Conservation (phyloP, 2,113 vertebrate genomes). For the Hippocampus guttulatus region DNA sequence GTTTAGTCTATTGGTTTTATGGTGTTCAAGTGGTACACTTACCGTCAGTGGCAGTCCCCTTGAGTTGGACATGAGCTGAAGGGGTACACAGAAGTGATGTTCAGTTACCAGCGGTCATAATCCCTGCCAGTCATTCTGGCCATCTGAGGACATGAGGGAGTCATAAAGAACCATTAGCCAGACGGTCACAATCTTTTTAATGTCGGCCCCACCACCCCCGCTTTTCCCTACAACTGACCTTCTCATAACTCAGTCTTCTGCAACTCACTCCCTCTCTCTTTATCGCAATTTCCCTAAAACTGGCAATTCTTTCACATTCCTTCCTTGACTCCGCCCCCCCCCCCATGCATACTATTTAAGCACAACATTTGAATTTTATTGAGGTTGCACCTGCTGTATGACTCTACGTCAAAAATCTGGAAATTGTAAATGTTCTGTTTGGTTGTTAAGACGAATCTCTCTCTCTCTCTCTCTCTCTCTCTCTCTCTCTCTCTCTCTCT, state of each 20-base stretch:
- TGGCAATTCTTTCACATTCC: conserved; percentile 29
- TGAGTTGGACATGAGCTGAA: conserved; percentile 38
- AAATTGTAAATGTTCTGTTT: conserved; percentile 6
- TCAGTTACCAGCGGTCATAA: conserved; percentile 58
- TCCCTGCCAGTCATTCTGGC: conserved; percentile 64
- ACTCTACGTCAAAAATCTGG: conserved; percentile 9
- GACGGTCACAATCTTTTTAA: conserved; percentile 72
- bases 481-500: no score
- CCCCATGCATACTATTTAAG: conserved; percentile 10
- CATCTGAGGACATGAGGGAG: conserved; percentile 59
- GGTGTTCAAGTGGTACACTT: conserved; percentile 62
- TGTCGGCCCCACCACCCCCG: conserved; percentile 50
- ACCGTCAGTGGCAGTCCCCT: conserved; percentile 47
- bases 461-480: no score
- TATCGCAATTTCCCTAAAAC: conserved; percentile 35
- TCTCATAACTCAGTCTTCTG: conserved; percentile 56
- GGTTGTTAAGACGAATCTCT: neutral
- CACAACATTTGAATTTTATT: conserved; percentile 19
- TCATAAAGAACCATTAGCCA: conserved; percentile 70
- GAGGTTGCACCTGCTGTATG: conserved; percentile 26
- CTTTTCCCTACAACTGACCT: conserved; percentile 50
- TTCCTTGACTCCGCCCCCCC: conserved; percentile 29
- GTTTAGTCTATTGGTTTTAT: conserved; percentile 75
- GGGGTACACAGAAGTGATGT: conserved; percentile 62
- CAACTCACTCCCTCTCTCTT: conserved; percentile 28